A percentile compares a stretch with the other conserved stretches of the same genome.
phyloP scores from a whole-genome alignment of 2,797 vertebrate genomes.

The Enteromius unitaeniatus region DNA sequence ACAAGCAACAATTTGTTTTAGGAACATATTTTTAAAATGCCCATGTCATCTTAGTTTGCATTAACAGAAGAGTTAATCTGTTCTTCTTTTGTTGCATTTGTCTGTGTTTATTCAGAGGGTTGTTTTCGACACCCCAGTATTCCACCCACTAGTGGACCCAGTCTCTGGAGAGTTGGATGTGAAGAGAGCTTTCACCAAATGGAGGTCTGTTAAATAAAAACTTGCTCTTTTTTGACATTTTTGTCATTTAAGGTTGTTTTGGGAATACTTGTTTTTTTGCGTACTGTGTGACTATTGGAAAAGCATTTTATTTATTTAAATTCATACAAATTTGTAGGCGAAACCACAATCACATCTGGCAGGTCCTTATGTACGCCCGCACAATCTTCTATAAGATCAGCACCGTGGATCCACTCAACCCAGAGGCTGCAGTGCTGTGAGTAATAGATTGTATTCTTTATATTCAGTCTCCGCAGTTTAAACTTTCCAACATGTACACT shows the following conservation, averaged over 20 bases:
- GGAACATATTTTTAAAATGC: neutral
- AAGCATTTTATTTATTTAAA: neutral
- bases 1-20: neutral
- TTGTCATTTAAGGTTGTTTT: neutral
- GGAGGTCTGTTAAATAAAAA: constrained; percentile 82
- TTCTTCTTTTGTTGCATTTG: constrained; percentile 57
- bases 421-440: constrained; percentile 97
- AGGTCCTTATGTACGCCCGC: constrained; percentile 95
- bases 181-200: constrained; percentile 95
- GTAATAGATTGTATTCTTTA: constrained; percentile 56
- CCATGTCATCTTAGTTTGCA: constrained; percentile 1
- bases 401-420: constrained; percentile 90
- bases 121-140: constrained; percentile 96
- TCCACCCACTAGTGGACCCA: constrained; percentile 95
- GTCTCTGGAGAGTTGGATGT: constrained; percentile 96
- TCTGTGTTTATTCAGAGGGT: constrained; percentile 80
- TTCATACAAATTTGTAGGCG: constrained; percentile 76
- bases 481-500: neutral
- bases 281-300: neutral
- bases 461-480: neutral
- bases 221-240: neutral
- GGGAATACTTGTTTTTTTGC: neutral
- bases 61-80: constrained; percentile 11
- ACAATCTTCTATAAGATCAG: constrained; percentile 99
- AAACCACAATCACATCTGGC: constrained; percentile 99